Percentiles rank a stretch among this genome's conserved stretches.
Evolutionary conservation across 1,140 invertebrate genomes (phyloP).

Genomic region (Drosophila willistoni): DNA sequence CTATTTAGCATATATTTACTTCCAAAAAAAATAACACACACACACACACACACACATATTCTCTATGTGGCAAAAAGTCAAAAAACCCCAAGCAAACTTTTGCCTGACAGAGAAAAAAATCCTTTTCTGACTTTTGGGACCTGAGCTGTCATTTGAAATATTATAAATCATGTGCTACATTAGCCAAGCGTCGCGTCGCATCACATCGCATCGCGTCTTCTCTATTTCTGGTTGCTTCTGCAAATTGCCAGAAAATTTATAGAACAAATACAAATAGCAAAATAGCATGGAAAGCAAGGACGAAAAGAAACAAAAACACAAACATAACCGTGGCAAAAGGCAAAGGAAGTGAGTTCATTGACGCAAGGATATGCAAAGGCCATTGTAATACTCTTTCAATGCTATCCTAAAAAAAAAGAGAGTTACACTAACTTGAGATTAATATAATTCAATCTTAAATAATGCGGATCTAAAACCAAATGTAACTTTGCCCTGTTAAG

Average conservation of each 20-base stretch:
- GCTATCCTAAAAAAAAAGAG: not conserved
- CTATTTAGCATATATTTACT: slow-evolving; percentile 81
- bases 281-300: not conserved
- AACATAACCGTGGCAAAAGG: not conserved
- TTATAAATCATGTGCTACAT: slow-evolving; percentile 82
- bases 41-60: not conserved
- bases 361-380: slow-evolving; percentile 3
- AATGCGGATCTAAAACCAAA: too few species aligned
- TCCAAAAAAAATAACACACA: slow-evolving; percentile 32
- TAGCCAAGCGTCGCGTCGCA: slow-evolving; percentile 66
- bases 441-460: too few species aligned
- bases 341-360: slow-evolving; percentile 8
- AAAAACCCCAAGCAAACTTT: slow-evolving; percentile 37
- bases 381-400: not conserved
- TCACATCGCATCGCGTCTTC: not conserved
- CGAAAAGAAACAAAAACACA: not conserved
- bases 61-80: not conserved
- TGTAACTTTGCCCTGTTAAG: too few species aligned
- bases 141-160: slow-evolving; percentile 72
- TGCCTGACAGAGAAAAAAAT: slow-evolving; percentile 50
- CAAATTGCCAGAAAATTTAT: slow-evolving; percentile 77
- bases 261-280: slow-evolving; percentile 60
- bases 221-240: slow-evolving; percentile 42
- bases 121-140: slow-evolving; percentile 43
- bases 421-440: not conserved